Percentiles rank a stretch among this genome's conserved stretches.
These are phyloP conservation scores for Thalpophila matura DNA, from an alignment of 2,888 invertebrate genomes.

Conservation along the genomic window DNA sequence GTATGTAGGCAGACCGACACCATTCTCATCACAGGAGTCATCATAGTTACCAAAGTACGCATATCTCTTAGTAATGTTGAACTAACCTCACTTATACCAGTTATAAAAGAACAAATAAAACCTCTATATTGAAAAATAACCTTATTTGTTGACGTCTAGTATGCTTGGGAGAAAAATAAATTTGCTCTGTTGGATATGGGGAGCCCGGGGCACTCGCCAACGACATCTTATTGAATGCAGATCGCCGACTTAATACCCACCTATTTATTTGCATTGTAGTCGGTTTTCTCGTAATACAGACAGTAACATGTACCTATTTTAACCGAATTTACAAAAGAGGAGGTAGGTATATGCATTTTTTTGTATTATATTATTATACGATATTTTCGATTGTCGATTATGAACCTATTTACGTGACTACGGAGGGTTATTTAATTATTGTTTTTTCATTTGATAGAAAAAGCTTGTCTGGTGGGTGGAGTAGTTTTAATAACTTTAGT, in stretches of 20 bases:
- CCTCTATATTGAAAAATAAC: conserved; percentile 86
- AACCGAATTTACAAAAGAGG: not conserved
- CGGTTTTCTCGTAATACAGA: conserved; percentile 27
- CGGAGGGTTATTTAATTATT: no score
- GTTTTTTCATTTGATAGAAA: no score
- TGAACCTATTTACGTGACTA: no score
- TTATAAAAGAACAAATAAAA: conserved; percentile 78
- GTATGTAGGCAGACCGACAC: no score
- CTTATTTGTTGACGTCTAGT: conserved; percentile 89
- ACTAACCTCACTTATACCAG: conserved; percentile 66
- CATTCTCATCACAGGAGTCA: no score
- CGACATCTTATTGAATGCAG: conserved; percentile 82
- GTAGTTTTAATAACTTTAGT: no score
- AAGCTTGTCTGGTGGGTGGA: no score
- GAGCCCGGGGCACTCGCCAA: conserved; percentile 79
- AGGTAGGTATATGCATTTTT: no score
- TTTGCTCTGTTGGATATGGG: conserved; percentile 82
- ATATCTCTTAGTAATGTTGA: no score
- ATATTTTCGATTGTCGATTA: no score
- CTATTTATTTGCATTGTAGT: conserved; percentile 68
- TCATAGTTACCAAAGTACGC: no score
- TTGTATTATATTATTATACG: no score
- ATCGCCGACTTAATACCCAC: conserved; percentile 69
- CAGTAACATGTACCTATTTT: not conserved
- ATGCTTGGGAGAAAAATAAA: conserved; percentile 86